Evolutionary conservation across 1,140 invertebrate species (phyloP), one percentile per base, ranked within the genome.

Genomic region (Homarus americanus): DNA sequence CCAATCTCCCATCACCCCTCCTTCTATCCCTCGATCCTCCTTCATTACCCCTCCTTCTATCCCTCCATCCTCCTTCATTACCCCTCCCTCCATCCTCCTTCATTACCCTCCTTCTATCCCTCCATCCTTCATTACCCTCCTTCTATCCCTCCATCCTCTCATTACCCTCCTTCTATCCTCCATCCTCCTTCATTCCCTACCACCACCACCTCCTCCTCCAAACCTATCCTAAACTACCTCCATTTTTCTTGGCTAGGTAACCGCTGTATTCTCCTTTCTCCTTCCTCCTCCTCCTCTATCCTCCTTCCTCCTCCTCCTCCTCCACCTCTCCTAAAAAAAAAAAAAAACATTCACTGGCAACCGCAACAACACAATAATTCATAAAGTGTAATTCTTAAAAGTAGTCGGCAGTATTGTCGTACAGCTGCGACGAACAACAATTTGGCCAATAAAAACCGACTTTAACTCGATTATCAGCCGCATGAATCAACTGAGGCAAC

Each of bases 391-490:
- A 44, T 69, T 17, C 36, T 38, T 40, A 44, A 44, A 40, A 69
- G 63, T 69, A 9, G 5, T 17, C n/a, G 10, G 4, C 58, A 5
- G 58, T 36, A 28, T 17, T 80, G 78, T 80, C 78, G 41, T 53
- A 53, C 78, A 80, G 41, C 78, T 5, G 41, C 41, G 78, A 44
- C n/a, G 20, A 80, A 44, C 78, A 53, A 32, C 78, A 80, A 53
- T 80, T 80, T 49, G 40, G 41, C 40, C 73, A 53, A 41, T 53
- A 80, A 80, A 80, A 80, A 53, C 41, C 78, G 40, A 80, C 78
- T 80, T 80, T 80, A 80, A 80, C 78, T 49, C 41, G 49, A 80
- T 80, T 80, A 80, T 49, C 41, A 44, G 41, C 78, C 78, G 38
- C 78, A 80, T 80, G 78, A 80, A 80, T 80, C 78, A 80, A 44